Evolutionary conservation across 2,888 invertebrate genomes (phyloP).

Genomic region (Euzophera pinguis): DNA sequence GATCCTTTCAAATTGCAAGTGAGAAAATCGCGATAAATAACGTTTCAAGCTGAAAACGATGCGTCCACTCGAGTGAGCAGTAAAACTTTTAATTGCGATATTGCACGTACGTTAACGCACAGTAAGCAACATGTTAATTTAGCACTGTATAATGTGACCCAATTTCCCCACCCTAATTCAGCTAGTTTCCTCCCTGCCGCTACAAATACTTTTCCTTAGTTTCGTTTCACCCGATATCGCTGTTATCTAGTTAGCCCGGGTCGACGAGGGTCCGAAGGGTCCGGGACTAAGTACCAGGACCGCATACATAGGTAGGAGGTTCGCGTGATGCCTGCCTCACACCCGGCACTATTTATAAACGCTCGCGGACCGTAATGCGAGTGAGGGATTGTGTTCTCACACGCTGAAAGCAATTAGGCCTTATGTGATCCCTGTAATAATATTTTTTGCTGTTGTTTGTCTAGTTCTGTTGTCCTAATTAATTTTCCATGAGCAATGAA

Average conservation of each 20-base stretch:
- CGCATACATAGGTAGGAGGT: slow-evolving; percentile 53
- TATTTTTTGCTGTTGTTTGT: slow-evolving; percentile 25
- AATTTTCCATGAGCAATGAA: background rate
- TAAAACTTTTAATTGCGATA: slow-evolving; percentile 14
- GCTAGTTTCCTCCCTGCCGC: slow-evolving; percentile 60
- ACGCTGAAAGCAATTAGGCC: slow-evolving; percentile 63
- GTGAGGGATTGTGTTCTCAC: slow-evolving; percentile 64
- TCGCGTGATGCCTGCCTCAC: slow-evolving; percentile 48
- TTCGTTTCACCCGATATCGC: slow-evolving; percentile 71
- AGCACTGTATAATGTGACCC: slow-evolving; percentile 53
- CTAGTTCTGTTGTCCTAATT: slow-evolving; percentile 21
- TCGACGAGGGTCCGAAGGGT: slow-evolving; percentile 76
- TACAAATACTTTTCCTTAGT: slow-evolving; percentile 75
- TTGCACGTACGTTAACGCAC: slow-evolving; percentile 18
- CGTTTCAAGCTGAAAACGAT: background rate
- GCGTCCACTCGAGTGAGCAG: background rate
- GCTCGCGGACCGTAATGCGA: slow-evolving; percentile 50
- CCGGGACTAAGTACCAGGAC: slow-evolving; percentile 58
- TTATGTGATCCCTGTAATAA: slow-evolving; percentile 51
- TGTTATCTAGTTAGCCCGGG: slow-evolving; percentile 77
- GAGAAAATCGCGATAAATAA: background rate
- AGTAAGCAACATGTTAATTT: slow-evolving; percentile 55
- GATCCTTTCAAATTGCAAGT: too few relatives aligned
- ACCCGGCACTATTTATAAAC: slow-evolving; percentile 54
- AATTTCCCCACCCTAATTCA: slow-evolving; percentile 51